Conservation (phyloP, 1,140 invertebrate species). For the Papilio polyxenes region DNA sequence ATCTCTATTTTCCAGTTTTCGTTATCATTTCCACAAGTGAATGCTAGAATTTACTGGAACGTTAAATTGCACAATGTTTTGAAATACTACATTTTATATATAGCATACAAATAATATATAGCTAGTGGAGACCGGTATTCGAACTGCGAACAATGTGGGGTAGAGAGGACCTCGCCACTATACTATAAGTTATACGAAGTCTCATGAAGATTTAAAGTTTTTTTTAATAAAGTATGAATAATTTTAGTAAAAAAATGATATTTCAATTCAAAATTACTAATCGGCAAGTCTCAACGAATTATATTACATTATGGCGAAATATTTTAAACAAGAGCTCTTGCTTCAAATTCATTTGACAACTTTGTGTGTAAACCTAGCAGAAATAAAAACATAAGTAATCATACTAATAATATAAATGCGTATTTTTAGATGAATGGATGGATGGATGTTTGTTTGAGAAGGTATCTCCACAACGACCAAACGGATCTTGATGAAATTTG, state of each 20-base stretch:
- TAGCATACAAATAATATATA: neutral
- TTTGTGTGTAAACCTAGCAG: too few species aligned
- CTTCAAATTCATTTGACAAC: neutral
- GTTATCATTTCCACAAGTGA: neutral
- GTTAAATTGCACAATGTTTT: constrained; percentile 50
- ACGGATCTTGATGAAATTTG: too few species aligned
- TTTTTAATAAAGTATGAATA: too few species aligned
- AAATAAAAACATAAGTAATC: neutral
- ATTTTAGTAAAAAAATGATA: too few species aligned
- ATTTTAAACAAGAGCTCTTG: neutral
- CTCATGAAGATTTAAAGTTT: neutral
- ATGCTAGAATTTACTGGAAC: neutral
- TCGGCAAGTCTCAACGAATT: too few species aligned
- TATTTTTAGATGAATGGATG: too few species aligned
- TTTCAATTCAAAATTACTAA: too few species aligned
- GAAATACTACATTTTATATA: constrained; percentile 24
- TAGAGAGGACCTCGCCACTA: constrained; percentile 46
- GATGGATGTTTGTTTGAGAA: too few species aligned
- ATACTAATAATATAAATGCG: too few species aligned
- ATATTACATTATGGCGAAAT: too few species aligned
- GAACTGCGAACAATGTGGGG: constrained; percentile 49
- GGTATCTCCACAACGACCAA: too few species aligned
- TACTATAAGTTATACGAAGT: neutral
- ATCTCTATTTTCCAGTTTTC: too few species aligned
- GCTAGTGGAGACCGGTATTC: constrained; percentile 11